Percentiles rank a stretch among this genome's conserved stretches.
Conservation (phyloP, 2,888 invertebrate genomes). For the Yponomeuta plumbellus region DNA sequence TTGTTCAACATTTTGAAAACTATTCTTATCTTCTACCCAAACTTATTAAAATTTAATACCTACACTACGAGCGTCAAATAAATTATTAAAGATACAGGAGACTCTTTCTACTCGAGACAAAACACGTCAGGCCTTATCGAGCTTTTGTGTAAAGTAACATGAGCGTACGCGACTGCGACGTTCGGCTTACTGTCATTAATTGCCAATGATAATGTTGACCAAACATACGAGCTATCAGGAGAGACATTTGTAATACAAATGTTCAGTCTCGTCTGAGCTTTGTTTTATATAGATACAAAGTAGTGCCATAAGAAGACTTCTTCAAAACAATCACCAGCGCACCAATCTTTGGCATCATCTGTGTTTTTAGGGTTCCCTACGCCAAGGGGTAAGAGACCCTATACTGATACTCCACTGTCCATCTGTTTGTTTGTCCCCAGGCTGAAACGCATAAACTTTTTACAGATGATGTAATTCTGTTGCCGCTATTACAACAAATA, state of each 20-base stretch:
- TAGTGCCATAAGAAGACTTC: too few species aligned
- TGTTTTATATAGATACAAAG: too few species aligned
- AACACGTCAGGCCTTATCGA: neutral
- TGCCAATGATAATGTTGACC: neutral
- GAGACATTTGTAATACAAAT: neutral
- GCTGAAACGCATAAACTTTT: too few species aligned
- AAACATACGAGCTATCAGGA: neutral
- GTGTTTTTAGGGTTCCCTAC: too few species aligned
- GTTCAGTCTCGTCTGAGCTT: neutral
- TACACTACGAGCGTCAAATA: neutral
- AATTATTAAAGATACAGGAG: neutral
- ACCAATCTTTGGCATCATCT: too few species aligned
- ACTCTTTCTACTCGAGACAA: neutral
- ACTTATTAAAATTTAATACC: neutral
- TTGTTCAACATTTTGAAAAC: slow-evolving; percentile 39
- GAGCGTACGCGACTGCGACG: neutral
- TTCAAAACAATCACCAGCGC: too few species aligned
- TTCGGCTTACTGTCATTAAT: neutral
- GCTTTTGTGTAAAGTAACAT: neutral
- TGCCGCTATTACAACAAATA: too few species aligned
- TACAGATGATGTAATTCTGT: too few species aligned
- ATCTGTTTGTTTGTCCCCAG: too few species aligned
- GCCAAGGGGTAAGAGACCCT: too few species aligned
- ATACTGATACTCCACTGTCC: too few species aligned
- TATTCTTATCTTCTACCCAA: neutral